Percentiles rank a stretch among this genome's conserved stretches.
These are phyloP conservation scores for Anguilla obscura DNA, from an alignment of 2,797 vertebrate genomes.

Conservation along the genomic window DNA sequence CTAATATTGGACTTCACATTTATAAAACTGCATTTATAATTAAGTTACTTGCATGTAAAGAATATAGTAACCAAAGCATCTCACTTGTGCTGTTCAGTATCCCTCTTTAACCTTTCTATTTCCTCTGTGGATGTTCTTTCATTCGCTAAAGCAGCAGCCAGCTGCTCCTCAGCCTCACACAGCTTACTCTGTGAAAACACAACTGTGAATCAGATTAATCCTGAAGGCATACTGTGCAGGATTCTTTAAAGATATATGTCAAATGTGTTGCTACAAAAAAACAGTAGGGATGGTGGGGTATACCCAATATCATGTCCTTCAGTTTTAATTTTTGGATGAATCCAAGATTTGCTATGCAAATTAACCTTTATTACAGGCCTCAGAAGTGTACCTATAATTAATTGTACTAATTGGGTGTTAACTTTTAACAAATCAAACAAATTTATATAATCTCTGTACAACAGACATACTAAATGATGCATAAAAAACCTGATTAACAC, in stretches of 20 bases:
- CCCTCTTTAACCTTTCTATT: slow-evolving; percentile 64
- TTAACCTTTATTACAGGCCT: neutral
- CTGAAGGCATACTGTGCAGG: neutral
- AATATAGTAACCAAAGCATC: slow-evolving; percentile 29
- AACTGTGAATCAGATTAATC: neutral
- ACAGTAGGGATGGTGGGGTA: neutral
- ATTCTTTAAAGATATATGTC: neutral
- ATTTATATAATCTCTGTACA: neutral
- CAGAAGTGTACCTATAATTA: no score
- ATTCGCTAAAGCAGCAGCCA: slow-evolving; percentile 70
- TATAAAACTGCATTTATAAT: neutral
- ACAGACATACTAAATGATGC: neutral
- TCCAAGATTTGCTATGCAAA: neutral
- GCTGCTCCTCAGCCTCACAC: slow-evolving; percentile 67
- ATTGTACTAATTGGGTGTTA: neutral
- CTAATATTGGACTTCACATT: neutral
- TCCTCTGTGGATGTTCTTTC: slow-evolving; percentile 67
- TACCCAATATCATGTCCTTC: neutral
- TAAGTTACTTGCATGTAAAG: slow-evolving; percentile 1
- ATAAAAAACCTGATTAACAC: neutral
- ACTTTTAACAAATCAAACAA: neutral
- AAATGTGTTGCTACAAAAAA: neutral
- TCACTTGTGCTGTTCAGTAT: slow-evolving; percentile 62
- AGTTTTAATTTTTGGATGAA: neutral
- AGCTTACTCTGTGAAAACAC: slow-evolving; percentile 67